phyloP scores from a whole-genome alignment of 2,797 vertebrate genomes.

The Passerculus sandwichensis region DNA sequence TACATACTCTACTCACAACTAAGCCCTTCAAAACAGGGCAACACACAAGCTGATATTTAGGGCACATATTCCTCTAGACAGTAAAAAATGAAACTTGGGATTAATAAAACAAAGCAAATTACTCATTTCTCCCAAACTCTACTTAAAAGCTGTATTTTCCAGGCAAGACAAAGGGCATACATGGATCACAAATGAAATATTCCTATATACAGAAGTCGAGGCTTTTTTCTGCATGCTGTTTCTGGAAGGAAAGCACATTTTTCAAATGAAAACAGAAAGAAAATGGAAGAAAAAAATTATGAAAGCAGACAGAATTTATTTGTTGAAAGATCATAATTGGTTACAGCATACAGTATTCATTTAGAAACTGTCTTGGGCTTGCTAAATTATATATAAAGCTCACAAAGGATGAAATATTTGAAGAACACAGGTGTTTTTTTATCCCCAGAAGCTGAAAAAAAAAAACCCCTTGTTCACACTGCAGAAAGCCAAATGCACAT shows the following conservation, averaged over 20 bases:
- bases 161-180: background rate
- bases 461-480: fast-evolving
- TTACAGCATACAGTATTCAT: background rate
- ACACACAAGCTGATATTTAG: background rate
- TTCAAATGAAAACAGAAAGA: background rate
- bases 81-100: background rate
- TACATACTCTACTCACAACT: background rate
- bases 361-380: background rate
- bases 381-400: conserved; percentile 4
- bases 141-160: background rate
- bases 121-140: background rate
- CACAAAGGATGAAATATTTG: conserved; percentile 13
- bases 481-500: background rate
- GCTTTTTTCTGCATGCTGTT: background rate
- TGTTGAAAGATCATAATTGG: background rate
- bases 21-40: background rate
- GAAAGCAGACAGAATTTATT: background rate
- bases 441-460: background rate
- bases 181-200: background rate
- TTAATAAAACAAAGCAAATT: background rate
- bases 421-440: background rate
- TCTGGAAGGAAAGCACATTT: background rate
- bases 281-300: background rate
- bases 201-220: background rate
- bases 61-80: background rate